Evolutionary conservation across 1,140 invertebrate genomes (phyloP), one percentile per base, ranked within the genome.

Genomic region (Drosophila sturtevanti): DNA sequence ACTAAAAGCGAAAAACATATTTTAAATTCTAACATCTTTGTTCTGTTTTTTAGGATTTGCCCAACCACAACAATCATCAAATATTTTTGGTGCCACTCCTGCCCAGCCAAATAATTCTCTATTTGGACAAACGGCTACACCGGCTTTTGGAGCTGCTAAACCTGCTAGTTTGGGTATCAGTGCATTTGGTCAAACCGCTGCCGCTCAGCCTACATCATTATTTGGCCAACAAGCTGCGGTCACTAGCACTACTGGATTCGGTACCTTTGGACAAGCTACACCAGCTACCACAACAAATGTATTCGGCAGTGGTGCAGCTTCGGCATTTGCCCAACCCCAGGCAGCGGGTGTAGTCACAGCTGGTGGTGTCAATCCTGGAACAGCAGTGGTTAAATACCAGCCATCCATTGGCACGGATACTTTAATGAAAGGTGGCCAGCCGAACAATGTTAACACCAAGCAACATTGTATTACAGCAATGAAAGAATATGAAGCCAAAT

Each of bases 401-500:
- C 96, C 98, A 0, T 94, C 97, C 0, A 95, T 95, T 54, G 98
- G 98, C 14, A 97, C 95, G 0, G 98, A 99, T 90, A 97, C 97
- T 0, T 96, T 99, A 93, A 94, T 97, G 59, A 99, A 99, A 92
- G 95, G 95, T 92, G 97, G 97, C 2, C 94, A 94, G 10, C 94
- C 95, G 1, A 95, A 95, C 76, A 97, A 93, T 64, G 98, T 99
- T 71, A 96, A 94, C 65, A 99, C 97, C 1, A 95, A 96, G 79
- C 97, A 99, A 92, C 97, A 98, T 91, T 99, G 98, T 90, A 99
- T 99, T 41, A 98, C 97, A 4, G 97, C 96, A 68, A 99, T 99
- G 98, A 98, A 99, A 93, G 98, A 99, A 89, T 99, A 99, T 92
- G 98, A 99, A 90, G 93, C 90, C 21, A 99, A 99, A 93, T 98